Base-by-base conservation (phyloP, 37 sponge, comb jelly and placozoan species). In the Oscarella lobularis region DNA sequence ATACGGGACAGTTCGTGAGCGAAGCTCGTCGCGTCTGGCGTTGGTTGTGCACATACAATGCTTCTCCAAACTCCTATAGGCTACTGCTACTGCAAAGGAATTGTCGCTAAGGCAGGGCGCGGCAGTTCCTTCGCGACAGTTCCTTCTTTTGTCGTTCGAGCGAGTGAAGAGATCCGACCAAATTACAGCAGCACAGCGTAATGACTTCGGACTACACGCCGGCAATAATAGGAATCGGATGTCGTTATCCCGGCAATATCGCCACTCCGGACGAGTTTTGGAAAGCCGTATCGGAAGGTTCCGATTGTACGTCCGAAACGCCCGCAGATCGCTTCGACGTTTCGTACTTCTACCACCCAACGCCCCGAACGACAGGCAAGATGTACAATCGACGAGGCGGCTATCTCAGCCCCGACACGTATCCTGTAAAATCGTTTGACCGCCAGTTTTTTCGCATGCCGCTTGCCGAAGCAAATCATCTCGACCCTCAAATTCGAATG, bases 401-500 rank as follows among this genome's bases (percentile, higher is more conserved):
- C 3, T 83, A 67, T 37, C 76, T 77, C 3, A n/a, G n/a, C n/a
- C n/a, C n/a, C n/a, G n/a, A n/a, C n/a, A 74, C 68, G 39, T 66
- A 75, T 2, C 74, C 40, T 32, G 80, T 77, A 36, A 38, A 74
- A n/a, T 34, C 40, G 39, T 84, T 84, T 66, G 85, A 84, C 66
- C 74, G 78, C 37, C n/a, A 76, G 31, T 80, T 81, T 72, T 84
- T 84, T 73, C 48, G 75, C 2, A 55, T 80, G 2, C 70, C 70
- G 4, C 80, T 80, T 3, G 60, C 41, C 55, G 78, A 84, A 41
- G 80, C 80, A 30, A 39, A 79, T 39, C 75, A 73, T 35, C 78
- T 84, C 80, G 85, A 84, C 40, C 85, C 85, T n/a, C 85, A 84
- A 36, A n/a, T 84, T 2, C 82, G 85, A 37, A 6, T 84, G 2